These are phyloP conservation scores for Ondatra zibethicus DNA, from an alignment of 2,113 vertebrate species.

Conservation along the genomic window DNA sequence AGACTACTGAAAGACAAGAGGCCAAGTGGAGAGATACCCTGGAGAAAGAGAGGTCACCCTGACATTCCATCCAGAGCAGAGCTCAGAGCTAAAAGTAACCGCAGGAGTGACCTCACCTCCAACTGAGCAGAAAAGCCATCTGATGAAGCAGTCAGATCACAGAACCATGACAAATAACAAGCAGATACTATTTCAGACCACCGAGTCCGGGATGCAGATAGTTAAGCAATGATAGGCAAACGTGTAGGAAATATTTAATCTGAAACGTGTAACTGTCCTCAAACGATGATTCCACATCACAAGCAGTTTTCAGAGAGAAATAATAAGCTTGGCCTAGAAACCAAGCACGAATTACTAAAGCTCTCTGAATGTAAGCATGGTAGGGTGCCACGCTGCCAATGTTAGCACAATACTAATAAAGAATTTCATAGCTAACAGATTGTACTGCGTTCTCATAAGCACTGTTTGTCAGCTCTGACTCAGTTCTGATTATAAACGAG, in stretches of 20 bases:
- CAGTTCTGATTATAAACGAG: slow-evolving; percentile 57
- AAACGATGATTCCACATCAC: background rate
- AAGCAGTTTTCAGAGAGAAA: slow-evolving; percentile 10
- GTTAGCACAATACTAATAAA: slow-evolving; percentile 50
- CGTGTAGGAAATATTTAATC: background rate
- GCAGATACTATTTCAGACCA: background rate
- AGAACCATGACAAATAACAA: background rate
- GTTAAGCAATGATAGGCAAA: background rate
- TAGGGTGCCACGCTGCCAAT: slow-evolving; percentile 6
- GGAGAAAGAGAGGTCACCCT: background rate
- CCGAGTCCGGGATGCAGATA: background rate
- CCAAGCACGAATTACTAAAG: background rate
- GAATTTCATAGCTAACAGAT: slow-evolving; percentile 59
- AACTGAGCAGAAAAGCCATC: background rate
- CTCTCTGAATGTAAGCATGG: slow-evolving; percentile 8
- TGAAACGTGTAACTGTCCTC: background rate
- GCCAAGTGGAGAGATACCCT: background rate
- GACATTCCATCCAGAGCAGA: background rate
- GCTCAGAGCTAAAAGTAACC: background rate
- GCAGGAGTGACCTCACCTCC: background rate
- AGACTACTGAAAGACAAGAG: background rate
- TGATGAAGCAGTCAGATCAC: background rate
- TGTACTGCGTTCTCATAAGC: slow-evolving; percentile 5
- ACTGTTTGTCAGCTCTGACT: slow-evolving; percentile 42
- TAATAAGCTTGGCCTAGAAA: slow-evolving; percentile 1